Base-by-base conservation (phyloP, 2,113 vertebrate species). In the Menura novaehollandiae region DNA sequence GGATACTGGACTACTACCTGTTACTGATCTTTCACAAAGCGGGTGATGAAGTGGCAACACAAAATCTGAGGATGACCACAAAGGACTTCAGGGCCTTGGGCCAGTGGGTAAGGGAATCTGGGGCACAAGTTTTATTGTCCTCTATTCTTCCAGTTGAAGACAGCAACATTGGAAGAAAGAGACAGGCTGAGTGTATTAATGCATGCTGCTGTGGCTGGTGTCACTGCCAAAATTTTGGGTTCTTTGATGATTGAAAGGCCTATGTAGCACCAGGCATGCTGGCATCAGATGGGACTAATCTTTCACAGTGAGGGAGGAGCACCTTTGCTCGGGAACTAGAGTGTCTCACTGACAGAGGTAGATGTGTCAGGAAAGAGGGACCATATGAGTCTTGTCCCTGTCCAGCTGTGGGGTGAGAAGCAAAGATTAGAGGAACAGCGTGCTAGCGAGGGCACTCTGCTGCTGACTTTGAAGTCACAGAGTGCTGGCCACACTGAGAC, bases 301-400 rank as follows among this genome's bases (percentile, higher is more conserved):
- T 44, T 77, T 37, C 21, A 27, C 33, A 44, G 17, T 32, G 37
- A 67, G 56, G 44, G 8, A 60, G 11, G 12, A 68, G 7, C 18
- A 13, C 27, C 43, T 68, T 27, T 22, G 7, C 33, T 33, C 11
- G 32, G 26, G 39, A 44, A 15, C 22, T 27, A 12, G 10, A 27
- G 6, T 43, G 22, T 18, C 11, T 59, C 32, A 51, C 21, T 51
- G 22, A 16, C 27, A 37, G 53, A 51, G 32, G 9, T 67, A 14
- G 24, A 43, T 26, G 17, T 59, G 32, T 37, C 0, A 0, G 27
- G 32, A 17, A 4, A 37, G 37, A 35, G 32, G 32, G 13, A 21
- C 11, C 22, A 32, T 21, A 17, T 59, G 44, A 59, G 37, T 5
- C 52, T 43, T 26, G 19, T 59, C 13, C 44, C 9, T 22, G 46